Evolutionary conservation across 2,113 vertebrate species (phyloP), one percentile per base, ranked within the genome.

Genomic region (Hiodon alosoides): DNA sequence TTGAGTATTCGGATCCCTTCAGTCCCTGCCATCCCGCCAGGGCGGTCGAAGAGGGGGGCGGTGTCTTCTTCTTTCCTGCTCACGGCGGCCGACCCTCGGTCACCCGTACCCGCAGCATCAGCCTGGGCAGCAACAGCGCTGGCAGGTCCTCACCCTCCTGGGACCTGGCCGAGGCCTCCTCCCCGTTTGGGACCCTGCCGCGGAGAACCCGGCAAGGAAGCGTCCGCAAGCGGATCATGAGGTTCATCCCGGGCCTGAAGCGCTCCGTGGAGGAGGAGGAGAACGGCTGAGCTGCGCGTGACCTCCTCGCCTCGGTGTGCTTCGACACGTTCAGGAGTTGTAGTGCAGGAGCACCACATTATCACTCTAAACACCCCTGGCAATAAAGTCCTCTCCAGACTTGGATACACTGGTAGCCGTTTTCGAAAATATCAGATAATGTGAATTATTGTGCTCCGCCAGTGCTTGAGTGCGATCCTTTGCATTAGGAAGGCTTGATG

Each of bases 211-310:
- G 92, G 79, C 89, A 84, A 73, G 76, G 76, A 57, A 97, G 91
- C 0, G 89, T 97, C 2, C 88, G 95, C 4, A 95, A 92, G 79
- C 93, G 94, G 0, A 90, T 99, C 8, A 8, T 95, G 61, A 98
- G 91, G 78, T 92, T 97, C 82, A 89, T 99, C 7, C 97, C 97
- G 1, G 94, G 94, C 77, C 91, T 98, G 50, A 93, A 96, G 60
- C 86, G 91, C 52, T 93, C 96, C 0, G 90, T 98, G 8, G 94
- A 98, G 74, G 96, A 98, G 82, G 96, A 99, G 51, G 95, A 95
- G 65, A 89, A 59, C 17, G 3, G 83, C 8, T 72, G 70, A 87
- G 81, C 1, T 74, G 53, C 79, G 13, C 48, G 46, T 13, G 9
- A 31, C 9, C 5, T 59, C 4, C 31, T 14, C 52, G 7, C 16